Conservation (phyloP, 2,113 vertebrate genomes). For the Podiceps cristatus region DNA sequence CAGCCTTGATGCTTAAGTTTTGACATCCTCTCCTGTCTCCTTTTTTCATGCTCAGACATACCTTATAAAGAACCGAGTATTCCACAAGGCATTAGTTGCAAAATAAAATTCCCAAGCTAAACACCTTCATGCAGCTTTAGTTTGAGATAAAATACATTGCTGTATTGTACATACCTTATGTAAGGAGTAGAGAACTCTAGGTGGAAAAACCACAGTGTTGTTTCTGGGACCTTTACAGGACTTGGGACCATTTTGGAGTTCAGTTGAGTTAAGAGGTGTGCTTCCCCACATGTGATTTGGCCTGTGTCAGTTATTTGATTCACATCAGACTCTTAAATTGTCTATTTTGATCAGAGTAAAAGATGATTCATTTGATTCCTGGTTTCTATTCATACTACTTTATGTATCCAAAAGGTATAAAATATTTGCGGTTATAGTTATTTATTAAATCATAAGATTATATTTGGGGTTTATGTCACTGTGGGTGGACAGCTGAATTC, state of each 20-base stretch:
- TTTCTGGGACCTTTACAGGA: neutral
- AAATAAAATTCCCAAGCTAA: neutral
- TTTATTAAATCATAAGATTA: neutral
- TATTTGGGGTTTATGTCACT: neutral
- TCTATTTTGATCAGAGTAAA: neutral
- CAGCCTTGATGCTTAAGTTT: neutral
- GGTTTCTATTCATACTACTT: neutral
- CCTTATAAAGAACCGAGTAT: neutral
- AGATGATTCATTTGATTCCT: neutral
- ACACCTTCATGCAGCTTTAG: neutral
- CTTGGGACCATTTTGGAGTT: neutral
- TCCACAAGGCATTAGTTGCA: neutral
- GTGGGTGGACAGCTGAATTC: neutral
- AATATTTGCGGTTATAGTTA: neutral
- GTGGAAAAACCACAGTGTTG: neutral
- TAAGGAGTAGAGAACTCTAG: neutral
- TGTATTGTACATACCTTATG: neutral
- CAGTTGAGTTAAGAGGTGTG: neutral
- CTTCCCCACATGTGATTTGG: neutral
- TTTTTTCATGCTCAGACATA: neutral
- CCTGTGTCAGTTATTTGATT: neutral
- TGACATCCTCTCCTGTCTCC: neutral
- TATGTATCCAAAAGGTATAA: neutral
- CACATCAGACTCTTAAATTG: neutral
- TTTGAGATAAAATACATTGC: neutral